phyloP scores from a whole-genome alignment of 2,797 vertebrate genomes.

The Brotula barbata region DNA sequence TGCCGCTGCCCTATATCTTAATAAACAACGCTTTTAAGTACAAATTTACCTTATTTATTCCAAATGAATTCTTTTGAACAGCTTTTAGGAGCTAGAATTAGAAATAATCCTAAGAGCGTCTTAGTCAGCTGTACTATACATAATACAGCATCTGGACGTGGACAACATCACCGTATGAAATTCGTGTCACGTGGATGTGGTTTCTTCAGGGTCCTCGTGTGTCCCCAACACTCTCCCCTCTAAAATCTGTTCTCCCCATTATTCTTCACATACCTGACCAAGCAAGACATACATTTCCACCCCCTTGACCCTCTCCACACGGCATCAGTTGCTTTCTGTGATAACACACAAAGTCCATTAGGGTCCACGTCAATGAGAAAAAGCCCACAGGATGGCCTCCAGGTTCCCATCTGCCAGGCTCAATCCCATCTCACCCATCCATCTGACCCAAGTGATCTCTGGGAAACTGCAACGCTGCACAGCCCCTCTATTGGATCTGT shows the following conservation, averaged over 20 bases:
- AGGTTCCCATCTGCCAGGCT: slow-evolving; percentile 29
- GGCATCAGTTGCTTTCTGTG: slow-evolving; percentile 19
- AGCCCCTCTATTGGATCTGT: slow-evolving; percentile 53
- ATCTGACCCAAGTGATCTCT: slow-evolving; percentile 43
- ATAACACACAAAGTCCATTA: slow-evolving; percentile 61
- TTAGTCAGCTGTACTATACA: too few species aligned
- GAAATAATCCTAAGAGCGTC: too few species aligned
- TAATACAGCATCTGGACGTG: too few species aligned
- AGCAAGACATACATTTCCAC: slow-evolving; percentile 2
- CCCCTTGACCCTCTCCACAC: slow-evolving; percentile 10
- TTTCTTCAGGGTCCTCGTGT: too few species aligned
- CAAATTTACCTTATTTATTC: too few species aligned
- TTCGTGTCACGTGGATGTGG: neutral
- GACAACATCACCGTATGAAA: neutral
- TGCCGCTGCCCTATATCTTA: too few species aligned
- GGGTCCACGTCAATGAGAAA: slow-evolving; percentile 34
- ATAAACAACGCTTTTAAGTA: too few species aligned
- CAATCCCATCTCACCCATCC: slow-evolving; percentile 43
- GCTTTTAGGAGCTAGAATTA: neutral
- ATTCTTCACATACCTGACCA: slow-evolving; percentile 1
- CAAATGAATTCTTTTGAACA: too few species aligned
- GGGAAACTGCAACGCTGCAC: slow-evolving; percentile 29
- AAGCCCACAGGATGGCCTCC: slow-evolving; percentile 45
- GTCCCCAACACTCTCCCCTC: too few species aligned
- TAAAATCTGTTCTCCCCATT: too few species aligned